Evolutionary conservation across 2,888 invertebrate species (phyloP).

Genomic region (Perdita meconis): DNA sequence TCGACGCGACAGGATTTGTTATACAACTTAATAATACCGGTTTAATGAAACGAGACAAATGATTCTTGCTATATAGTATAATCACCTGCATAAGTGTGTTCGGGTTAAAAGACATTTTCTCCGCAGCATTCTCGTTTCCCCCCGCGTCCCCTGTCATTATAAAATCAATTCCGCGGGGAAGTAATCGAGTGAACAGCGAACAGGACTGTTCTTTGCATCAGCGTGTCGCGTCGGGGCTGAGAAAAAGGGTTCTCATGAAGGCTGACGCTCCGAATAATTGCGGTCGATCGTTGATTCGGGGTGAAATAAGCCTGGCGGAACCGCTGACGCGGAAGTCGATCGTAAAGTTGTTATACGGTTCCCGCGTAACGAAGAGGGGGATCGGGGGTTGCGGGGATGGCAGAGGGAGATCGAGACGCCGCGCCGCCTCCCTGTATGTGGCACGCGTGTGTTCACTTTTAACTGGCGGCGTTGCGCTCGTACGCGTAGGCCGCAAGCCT

Average conservation of each 20-base stretch:
- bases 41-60: too few species aligned
- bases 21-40: too few species aligned
- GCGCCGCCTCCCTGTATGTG: not conserved
- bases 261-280: constrained; percentile 29
- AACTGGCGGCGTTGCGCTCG: constrained; percentile 4
- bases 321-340: constrained; percentile 49
- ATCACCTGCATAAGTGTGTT: too few species aligned
- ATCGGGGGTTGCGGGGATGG: not conserved
- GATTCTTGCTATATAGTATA: too few species aligned
- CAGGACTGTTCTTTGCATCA: constrained; percentile 9
- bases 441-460: constrained; percentile 29
- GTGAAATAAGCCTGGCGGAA: constrained; percentile 17
- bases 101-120: not conserved
- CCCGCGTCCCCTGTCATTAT: not conserved
- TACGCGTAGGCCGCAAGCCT: constrained; percentile 42
- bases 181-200: constrained; percentile 19
- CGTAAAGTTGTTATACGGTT: constrained; percentile 35
- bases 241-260: not conserved
- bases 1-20: too few species aligned
- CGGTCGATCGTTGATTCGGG: constrained; percentile 22
- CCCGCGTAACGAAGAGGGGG: constrained; percentile 1
- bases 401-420: not conserved
- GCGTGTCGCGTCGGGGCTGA: not conserved
- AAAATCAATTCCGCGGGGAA: not conserved
- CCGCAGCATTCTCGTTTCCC: not conserved